Conservation (phyloP, 2,888 invertebrate genomes). For the Andrena marginata region DNA sequence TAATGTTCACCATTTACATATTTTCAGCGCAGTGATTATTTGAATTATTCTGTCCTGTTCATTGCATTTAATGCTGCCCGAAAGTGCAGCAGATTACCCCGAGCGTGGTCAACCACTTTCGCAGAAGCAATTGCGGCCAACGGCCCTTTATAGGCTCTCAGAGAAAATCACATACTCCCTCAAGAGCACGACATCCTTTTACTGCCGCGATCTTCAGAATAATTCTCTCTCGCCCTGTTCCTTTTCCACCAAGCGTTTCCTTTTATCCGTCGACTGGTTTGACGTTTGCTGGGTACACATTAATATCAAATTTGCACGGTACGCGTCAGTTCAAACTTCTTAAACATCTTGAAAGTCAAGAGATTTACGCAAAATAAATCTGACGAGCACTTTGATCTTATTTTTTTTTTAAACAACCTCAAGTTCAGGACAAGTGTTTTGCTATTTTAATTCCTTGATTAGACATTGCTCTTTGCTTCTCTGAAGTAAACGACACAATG, state of each 20-base stretch:
- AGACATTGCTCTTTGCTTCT: too few relatives aligned
- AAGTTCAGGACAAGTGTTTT: too few relatives aligned
- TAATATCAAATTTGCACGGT: neutral
- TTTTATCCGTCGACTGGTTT: neutral
- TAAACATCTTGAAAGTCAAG: neutral
- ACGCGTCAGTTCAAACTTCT: neutral
- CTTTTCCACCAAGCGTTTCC: neutral
- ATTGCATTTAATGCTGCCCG: neutral
- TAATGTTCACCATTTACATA: too few relatives aligned
- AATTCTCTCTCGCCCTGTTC: constrained; percentile 38
- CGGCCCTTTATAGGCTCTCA: constrained; percentile 56
- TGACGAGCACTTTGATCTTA: neutral
- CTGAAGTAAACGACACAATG: too few relatives aligned
- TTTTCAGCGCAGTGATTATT: neutral
- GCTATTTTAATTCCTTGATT: too few relatives aligned
- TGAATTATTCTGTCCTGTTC: neutral
- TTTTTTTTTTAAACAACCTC: neutral
- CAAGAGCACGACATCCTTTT: constrained; percentile 59
- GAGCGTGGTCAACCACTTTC: neutral
- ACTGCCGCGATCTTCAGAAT: constrained; percentile 59
- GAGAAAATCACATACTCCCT: constrained; percentile 59
- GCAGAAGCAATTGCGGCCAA: constrained; percentile 29
- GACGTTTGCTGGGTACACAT: neutral
- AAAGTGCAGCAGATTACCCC: neutral
- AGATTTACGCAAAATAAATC: neutral